A percentile compares a stretch with the other conserved stretches of the same genome.
These are phyloP conservation scores for Siniperca scherzeri DNA, from an alignment of 2,797 vertebrate genomes.

Conservation along the genomic window DNA sequence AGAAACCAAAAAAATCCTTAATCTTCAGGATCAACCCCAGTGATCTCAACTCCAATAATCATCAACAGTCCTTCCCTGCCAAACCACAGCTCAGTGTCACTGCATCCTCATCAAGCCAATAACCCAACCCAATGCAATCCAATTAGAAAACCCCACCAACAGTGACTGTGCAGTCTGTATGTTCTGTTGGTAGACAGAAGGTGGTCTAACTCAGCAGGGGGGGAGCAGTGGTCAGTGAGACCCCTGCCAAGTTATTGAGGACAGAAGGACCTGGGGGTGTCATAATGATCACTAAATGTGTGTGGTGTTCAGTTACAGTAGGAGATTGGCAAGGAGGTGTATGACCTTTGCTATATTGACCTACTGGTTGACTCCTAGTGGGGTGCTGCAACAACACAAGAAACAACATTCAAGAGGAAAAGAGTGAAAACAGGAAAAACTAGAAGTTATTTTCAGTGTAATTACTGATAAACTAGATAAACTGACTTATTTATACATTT, in stretches of 20 bases:
- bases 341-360: conserved; percentile 84
- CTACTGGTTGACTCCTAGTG: conserved; percentile 68
- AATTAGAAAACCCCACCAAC: conserved; percentile 74
- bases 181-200: conserved; percentile 57
- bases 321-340: conserved; percentile 75
- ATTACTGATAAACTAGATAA: conserved; percentile 1
- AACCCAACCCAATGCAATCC: conserved; percentile 34
- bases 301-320: conserved; percentile 79
- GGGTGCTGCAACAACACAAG: conserved; percentile 61
- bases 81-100: neutral
- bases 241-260: conserved; percentile 77
- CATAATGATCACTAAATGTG: conserved; percentile 86
- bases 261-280: conserved; percentile 65
- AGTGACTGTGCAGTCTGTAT: conserved; percentile 47
- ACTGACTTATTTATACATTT: neutral
- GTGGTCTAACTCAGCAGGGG: conserved; percentile 65
- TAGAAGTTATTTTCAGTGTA: neutral
- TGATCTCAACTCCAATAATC: conserved; percentile 10
- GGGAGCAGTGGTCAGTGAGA: conserved; percentile 58
- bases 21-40: conserved; percentile 33
- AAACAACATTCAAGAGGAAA: conserved; percentile 46
- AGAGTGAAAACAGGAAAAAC: conserved; percentile 13
- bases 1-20: neutral
- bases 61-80: neutral
- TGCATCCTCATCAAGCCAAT: conserved; percentile 16